Evolutionary conservation across 1,140 invertebrate genomes (phyloP).

Genomic region (Nephila pilipes): DNA sequence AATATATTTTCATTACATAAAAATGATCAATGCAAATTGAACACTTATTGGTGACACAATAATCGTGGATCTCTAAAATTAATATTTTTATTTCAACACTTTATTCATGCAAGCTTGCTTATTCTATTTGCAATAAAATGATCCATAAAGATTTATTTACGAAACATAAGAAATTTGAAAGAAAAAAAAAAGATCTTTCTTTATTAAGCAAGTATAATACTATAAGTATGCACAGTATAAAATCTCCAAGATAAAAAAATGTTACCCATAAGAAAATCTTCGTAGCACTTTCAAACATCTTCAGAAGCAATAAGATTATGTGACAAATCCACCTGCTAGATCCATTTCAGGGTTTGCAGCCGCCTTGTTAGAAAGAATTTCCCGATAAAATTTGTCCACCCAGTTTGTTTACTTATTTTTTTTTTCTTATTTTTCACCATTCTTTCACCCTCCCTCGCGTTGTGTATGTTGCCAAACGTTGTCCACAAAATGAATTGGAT

Average conservation of each 20-base stretch:
- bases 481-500: constrained; percentile 47
- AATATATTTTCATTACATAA: no score
- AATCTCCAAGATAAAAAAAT: neutral
- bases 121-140: no score
- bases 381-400: constrained; percentile 45
- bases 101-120: no score
- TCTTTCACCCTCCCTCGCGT: neutral
- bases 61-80: no score
- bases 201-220: no score
- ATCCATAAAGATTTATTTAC: no score
- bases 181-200: no score
- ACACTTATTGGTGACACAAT: no score
- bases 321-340: constrained; percentile 9
- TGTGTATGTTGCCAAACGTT: constrained; percentile 46
- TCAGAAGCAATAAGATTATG: neutral
- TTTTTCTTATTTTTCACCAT: neutral
- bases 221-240: neutral
- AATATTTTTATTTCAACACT: no score
- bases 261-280: neutral
- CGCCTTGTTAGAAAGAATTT: constrained; percentile 34
- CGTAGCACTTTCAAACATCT: neutral
- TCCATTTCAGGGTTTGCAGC: neutral
- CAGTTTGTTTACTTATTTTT: constrained; percentile 23
- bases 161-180: no score
- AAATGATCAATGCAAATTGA: no score